Conservation (phyloP, 2,797 vertebrate species). For the Myiotriccus ornatus region DNA sequence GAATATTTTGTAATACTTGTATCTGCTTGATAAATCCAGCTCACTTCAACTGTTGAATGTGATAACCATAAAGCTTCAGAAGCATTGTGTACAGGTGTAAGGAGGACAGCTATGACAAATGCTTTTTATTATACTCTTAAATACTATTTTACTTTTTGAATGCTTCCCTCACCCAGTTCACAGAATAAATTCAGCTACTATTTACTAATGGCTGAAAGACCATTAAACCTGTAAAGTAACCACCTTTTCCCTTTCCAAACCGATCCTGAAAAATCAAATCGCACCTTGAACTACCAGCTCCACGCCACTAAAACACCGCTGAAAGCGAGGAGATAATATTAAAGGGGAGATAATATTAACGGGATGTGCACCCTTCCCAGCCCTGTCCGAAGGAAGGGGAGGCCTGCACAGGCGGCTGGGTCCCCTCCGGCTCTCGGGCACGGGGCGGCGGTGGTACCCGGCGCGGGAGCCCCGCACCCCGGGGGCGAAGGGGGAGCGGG, state of each 20-base stretch:
- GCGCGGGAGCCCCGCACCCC: neutral
- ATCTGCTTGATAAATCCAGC: neutral
- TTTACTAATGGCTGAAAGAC: neutral
- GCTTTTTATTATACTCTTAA: neutral
- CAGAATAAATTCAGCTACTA: neutral
- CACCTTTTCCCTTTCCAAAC: neutral
- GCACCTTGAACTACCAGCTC: fast-evolving
- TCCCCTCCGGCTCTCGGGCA: fast-evolving
- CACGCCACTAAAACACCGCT: fast-evolving
- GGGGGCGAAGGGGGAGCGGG: fast-evolving
- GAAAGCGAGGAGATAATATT: fast-evolving
- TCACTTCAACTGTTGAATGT: neutral
- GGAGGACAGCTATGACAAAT: neutral
- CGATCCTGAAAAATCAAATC: neutral
- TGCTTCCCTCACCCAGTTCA: fast-evolving
- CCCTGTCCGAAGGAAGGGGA: fast-evolving
- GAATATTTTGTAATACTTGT: neutral
- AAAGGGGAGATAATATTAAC: fast-evolving
- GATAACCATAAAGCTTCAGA: neutral
- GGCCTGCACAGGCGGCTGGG: fast-evolving
- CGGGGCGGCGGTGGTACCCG: neutral
- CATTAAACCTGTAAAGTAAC: fast-evolving
- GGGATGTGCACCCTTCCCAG: fast-evolving
- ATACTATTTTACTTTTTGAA: neutral
- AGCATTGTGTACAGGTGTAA: neutral